Conservation (phyloP, 2,797 vertebrate species). For the Hoplostethus mediterraneus region DNA sequence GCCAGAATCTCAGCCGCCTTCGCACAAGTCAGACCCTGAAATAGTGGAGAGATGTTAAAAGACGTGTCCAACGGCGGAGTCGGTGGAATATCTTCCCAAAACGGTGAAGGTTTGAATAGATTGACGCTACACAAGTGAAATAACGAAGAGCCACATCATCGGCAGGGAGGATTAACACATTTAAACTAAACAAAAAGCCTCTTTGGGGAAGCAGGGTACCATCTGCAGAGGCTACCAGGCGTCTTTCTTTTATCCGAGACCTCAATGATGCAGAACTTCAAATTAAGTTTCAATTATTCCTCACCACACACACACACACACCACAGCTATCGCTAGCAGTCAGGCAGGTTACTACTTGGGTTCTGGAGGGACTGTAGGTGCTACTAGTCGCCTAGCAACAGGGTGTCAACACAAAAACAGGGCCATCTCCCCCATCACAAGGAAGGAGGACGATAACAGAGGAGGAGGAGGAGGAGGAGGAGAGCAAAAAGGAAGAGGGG, state of each 20-base stretch:
- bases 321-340: slow-evolving; percentile 7
- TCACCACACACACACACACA: not conserved
- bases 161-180: too few species aligned
- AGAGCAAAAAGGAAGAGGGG: slow-evolving; percentile 4
- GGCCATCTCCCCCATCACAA: slow-evolving; percentile 37
- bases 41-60: not conserved
- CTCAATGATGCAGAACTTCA: not conserved
- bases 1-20: slow-evolving; percentile 93
- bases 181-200: not conserved
- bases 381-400: slow-evolving; percentile 61
- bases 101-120: too few species aligned
- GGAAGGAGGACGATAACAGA: slow-evolving; percentile 31
- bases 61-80: too few species aligned
- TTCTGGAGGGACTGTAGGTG: slow-evolving; percentile 44
- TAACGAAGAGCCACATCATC: too few species aligned
- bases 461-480: not conserved
- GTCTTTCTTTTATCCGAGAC: too few species aligned
- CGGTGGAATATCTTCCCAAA: too few species aligned
- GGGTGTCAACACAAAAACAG: slow-evolving; percentile 54
- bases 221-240: too few species aligned
- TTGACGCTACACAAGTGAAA: too few species aligned
- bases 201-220: not conserved
- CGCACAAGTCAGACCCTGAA: slow-evolving; percentile 87
- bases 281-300: not conserved
- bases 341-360: not conserved